Base-by-base conservation (phyloP, 2,113 vertebrate species). In the Prionailurus bengalensis region DNA sequence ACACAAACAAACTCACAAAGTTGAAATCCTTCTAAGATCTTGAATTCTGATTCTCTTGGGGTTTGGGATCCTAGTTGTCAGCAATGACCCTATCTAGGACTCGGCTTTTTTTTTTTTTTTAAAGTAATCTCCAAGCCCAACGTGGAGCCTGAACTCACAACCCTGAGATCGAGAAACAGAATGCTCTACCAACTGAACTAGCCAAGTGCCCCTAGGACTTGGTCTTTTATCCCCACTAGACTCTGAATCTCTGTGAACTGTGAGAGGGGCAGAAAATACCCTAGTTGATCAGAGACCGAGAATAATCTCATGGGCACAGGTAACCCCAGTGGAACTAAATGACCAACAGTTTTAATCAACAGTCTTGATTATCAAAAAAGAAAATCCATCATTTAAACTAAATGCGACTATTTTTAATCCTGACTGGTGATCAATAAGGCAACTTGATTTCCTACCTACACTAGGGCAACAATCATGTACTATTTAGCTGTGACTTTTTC, bases 341-440 rank as follows among this genome's bases (percentile, higher is more conserved):
- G 23, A 70, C 11, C 21, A 42, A 31, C 58, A 16, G 5, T 71
- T 96, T 94, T 58, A 86, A 88, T 27, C 25, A 65, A 33, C 14
- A 78, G 36, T 87, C 53, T 25, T 45, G 45, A 45, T 45, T 29
- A 90, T 19, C 31, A 71, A 78, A 84, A 85, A 76, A 71, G 17
- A 45, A 95, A 86, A 86, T 61, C 42, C 71, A 89, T n/a, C 23
- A 85, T 45, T 90, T 95, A 76, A 79, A 86, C 39, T 45, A 45
- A 45, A 79, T 5, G 4, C 5, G 66, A 19, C 33, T 92, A 21
- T 33, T 68, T 88, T 61, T 36, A 73, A 71, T 71, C 45, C 31
- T 61, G 39, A 94, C 23, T 42, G 36, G 10, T 78, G 91, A 63
- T 65, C 39, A 79, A 36, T n/a, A 79, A 21, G 0, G 0, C 70